These are phyloP conservation scores for Myrmecophaga tridactyla DNA, from an alignment of 2,113 vertebrate species.

Conservation along the genomic window DNA sequence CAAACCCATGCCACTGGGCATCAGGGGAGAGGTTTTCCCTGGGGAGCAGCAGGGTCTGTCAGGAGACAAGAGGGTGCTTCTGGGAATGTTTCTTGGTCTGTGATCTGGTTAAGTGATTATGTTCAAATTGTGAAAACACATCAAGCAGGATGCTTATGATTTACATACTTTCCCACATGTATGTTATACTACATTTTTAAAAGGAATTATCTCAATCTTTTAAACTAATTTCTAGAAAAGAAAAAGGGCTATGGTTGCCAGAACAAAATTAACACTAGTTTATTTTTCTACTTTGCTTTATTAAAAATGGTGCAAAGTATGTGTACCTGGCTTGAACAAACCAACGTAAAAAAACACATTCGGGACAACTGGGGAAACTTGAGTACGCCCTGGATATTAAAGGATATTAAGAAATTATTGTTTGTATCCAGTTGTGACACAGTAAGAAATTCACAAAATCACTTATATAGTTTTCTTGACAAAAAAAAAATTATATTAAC, in stretches of 20 bases:
- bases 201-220: background rate
- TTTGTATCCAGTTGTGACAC: background rate
- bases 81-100: background rate
- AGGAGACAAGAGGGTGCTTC: rapidly evolving
- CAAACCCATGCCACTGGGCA: background rate
- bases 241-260: background rate
- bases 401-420: background rate
- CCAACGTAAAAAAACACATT: background rate
- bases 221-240: background rate
- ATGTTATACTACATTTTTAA: background rate
- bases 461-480: background rate
- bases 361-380: background rate
- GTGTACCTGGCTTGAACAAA: conserved; percentile 22
- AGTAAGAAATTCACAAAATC: conserved; percentile 9
- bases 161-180: background rate
- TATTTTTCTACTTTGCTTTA: background rate
- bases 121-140: background rate
- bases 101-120: background rate
- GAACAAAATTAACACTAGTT: background rate
- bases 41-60: rapidly evolving
- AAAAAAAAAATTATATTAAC: background rate
- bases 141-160: background rate
- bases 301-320: background rate
- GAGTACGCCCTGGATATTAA: background rate
- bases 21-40: background rate